A percentile compares a stretch with the other conserved stretches of the same genome.
Evolutionary conservation across 2,888 invertebrate species (phyloP).

Genomic region (Thera britannica): DNA sequence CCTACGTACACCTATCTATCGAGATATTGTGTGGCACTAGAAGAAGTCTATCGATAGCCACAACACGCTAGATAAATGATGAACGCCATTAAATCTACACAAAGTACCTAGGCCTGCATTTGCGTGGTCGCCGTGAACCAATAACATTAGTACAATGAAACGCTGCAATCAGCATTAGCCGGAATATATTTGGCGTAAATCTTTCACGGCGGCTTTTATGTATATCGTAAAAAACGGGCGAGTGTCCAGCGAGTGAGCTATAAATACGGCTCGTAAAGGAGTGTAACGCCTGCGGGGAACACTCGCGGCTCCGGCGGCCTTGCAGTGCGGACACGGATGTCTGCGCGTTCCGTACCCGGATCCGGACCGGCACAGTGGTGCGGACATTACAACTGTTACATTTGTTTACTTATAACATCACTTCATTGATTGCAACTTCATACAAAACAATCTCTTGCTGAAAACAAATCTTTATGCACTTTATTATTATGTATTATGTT

Average conservation of each 20-base stretch:
- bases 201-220: slow-evolving; percentile 82
- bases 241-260: slow-evolving; percentile 75
- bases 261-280: slow-evolving; percentile 79
- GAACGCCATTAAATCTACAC: slow-evolving; percentile 50
- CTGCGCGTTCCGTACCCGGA: slow-evolving; percentile 17
- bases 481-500: background rate
- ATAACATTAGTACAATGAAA: slow-evolving; percentile 68
- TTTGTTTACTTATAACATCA: slow-evolving; percentile 10
- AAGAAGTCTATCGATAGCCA: slow-evolving; percentile 15
- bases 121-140: slow-evolving; percentile 41
- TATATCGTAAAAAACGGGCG: slow-evolving; percentile 82
- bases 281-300: slow-evolving; percentile 36
- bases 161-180: slow-evolving; percentile 77
- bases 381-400: slow-evolving; percentile 13
- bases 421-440: slow-evolving; percentile 1
- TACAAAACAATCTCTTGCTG: background rate
- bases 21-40: background rate
- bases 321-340: slow-evolving; percentile 19
- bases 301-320: slow-evolving; percentile 22
- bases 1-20: background rate
- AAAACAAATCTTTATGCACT: background rate
- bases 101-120: slow-evolving; percentile 39
- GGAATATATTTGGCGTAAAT: slow-evolving; percentile 83
- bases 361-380: background rate
- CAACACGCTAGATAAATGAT: slow-evolving; percentile 12